phyloP scores from a whole-genome alignment of 2,888 invertebrate species.

The Drosophila setosimentum region DNA sequence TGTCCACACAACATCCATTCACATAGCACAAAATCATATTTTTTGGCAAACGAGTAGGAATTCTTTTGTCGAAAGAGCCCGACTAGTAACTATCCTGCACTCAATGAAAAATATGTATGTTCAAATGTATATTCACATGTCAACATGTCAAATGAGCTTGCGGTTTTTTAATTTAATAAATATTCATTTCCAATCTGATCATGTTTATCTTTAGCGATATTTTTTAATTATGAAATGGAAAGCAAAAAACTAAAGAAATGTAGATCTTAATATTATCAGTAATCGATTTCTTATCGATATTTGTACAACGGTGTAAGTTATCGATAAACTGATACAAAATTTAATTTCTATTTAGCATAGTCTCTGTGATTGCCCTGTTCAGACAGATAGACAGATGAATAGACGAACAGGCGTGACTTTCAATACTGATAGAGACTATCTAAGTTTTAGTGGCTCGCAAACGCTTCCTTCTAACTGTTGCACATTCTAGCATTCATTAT shows the following conservation, averaged over 20 bases:
- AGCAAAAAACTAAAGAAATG: background rate
- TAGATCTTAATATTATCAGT: fast-evolving
- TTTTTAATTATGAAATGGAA: background rate
- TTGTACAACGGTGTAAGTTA: too few relatives aligned
- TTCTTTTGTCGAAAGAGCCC: background rate
- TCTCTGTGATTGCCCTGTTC: background rate
- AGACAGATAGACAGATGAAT: background rate
- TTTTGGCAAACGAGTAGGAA: background rate
- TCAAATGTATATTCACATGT: background rate
- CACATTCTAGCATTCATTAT: background rate
- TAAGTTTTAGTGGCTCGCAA: background rate
- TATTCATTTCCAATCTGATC: background rate
- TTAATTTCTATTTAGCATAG: background rate
- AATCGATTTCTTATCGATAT: background rate
- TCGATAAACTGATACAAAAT: background rate
- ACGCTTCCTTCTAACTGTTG: background rate
- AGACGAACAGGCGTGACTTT: background rate
- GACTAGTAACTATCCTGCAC: background rate
- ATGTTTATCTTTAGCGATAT: background rate
- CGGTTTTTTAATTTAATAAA: background rate
- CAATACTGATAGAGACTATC: background rate
- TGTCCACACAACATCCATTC: background rate
- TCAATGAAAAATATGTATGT: background rate
- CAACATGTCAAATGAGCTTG: background rate
- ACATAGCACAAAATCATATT: conserved; percentile 26